phyloP scores from a whole-genome alignment of 1,140 invertebrate genomes.

The Zaprionus gabonicus region DNA sequence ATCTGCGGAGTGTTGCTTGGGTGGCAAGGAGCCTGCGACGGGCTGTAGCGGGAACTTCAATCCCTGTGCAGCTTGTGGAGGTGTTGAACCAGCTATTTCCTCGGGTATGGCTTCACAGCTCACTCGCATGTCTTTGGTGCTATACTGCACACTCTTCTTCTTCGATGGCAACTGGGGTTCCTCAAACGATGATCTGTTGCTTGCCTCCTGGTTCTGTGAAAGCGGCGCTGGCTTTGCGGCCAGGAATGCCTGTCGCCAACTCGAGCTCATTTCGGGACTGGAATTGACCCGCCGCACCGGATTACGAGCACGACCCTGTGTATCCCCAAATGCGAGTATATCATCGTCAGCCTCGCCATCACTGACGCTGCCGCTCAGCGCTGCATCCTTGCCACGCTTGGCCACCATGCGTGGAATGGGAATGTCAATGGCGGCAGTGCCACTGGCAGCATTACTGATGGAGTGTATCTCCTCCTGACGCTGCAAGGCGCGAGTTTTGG shows the following conservation, averaged over 20 bases:
- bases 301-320: constrained; percentile 87
- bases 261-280: constrained; percentile 95
- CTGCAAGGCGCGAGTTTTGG: constrained; percentile 65
- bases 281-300: constrained; percentile 94
- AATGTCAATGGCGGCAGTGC: constrained; percentile 83
- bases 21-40: constrained; percentile 57
- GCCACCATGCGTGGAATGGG: constrained; percentile 66
- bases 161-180: constrained; percentile 81
- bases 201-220: constrained; percentile 43
- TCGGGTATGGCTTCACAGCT: constrained; percentile 96
- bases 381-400: constrained; percentile 72
- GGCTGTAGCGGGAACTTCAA: constrained; percentile 38
- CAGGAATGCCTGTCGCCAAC: constrained; percentile 89
- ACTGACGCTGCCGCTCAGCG: constrained; percentile 77
- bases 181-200: constrained; percentile 70
- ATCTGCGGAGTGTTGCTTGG: constrained; percentile 82
- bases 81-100: constrained; percentile 88
- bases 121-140: constrained; percentile 86
- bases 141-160: constrained; percentile 86
- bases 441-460: constrained; percentile 38
- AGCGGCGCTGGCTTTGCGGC: constrained; percentile 67
- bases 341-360: constrained; percentile 88
- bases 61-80: constrained; percentile 50
- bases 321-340: constrained; percentile 80
- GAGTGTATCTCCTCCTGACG: constrained; percentile 80